Evolutionary conservation across 92 coral and sea anemone genomes (phyloP).

Genomic region (Metridium senile): DNA sequence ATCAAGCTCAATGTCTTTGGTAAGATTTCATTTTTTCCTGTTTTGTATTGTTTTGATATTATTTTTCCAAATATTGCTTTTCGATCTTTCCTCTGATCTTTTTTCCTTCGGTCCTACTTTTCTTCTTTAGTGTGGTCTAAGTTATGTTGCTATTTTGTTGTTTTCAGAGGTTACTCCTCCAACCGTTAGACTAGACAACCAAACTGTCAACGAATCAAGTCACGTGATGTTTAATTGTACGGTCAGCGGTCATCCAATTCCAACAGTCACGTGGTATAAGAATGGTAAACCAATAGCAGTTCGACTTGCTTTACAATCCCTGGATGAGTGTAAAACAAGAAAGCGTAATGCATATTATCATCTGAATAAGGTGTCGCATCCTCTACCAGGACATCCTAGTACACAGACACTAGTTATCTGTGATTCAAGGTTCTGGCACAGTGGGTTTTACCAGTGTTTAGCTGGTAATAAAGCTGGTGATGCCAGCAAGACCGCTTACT

Average conservation of each 20-base stretch:
- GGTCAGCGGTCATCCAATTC: slow-evolving; percentile 60
- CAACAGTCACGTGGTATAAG: slow-evolving; percentile 47
- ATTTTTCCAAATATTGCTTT: too few species aligned
- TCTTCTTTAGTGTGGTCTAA: not conserved
- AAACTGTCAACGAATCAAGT: slow-evolving; percentile 19
- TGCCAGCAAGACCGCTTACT: slow-evolving; percentile 11
- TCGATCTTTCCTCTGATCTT: too few species aligned
- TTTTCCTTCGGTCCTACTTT: too few species aligned
- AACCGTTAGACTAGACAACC: slow-evolving; percentile 18
- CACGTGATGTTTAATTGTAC: slow-evolving; percentile 38
- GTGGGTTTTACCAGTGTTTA: slow-evolving; percentile 34
- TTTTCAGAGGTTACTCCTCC: slow-evolving; percentile 23
- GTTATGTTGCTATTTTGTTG: not conserved
- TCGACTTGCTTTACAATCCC: not conserved
- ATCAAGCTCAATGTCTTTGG: slow-evolving; percentile 47
- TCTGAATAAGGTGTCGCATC: not conserved
- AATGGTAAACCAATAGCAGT: slow-evolving; percentile 11
- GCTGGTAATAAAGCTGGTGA: slow-evolving; percentile 42
- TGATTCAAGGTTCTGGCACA: slow-evolving; percentile 20
- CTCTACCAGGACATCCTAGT: not conserved
- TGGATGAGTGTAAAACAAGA: slow-evolving; percentile 11
- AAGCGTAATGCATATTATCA: slow-evolving; percentile 9
- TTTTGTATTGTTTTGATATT: not conserved
- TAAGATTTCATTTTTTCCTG: slow-evolving; percentile 21
- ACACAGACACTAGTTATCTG: slow-evolving; percentile 36